phyloP scores from a whole-genome alignment of 2,888 invertebrate species.

The Megalurothrips usitatus region DNA sequence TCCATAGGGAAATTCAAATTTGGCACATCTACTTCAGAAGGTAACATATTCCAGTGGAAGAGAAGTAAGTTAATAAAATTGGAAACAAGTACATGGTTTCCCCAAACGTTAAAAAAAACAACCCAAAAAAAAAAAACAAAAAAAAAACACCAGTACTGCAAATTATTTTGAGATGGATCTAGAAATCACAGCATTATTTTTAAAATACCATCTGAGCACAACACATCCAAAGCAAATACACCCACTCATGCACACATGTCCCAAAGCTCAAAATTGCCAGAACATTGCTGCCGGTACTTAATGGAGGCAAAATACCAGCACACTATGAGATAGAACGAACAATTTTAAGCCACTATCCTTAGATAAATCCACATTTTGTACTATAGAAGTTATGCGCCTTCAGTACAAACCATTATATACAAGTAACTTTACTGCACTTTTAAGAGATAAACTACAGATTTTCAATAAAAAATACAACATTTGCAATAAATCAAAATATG shows the following conservation, averaged over 20 bases:
- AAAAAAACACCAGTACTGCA: too few species aligned
- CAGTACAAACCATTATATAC: background rate
- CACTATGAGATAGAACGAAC: background rate
- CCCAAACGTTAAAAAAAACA: too few species aligned
- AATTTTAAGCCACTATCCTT: background rate
- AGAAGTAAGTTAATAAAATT: too few species aligned
- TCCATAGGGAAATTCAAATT: background rate
- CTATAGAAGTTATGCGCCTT: background rate
- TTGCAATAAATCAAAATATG: constrained; percentile 11
- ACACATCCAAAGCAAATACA: background rate
- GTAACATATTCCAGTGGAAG: too few species aligned
- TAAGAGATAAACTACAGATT: constrained; percentile 9
- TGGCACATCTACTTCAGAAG: constrained; percentile 8
- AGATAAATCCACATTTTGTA: background rate
- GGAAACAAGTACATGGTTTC: too few species aligned
- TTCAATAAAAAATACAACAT: constrained; percentile 3
- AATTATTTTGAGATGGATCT: background rate
- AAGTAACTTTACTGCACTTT: background rate
- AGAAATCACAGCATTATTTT: background rate
- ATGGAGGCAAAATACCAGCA: background rate
- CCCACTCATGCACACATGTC: background rate
- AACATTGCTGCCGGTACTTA: too few species aligned
- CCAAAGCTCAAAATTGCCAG: background rate
- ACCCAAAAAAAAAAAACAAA: too few species aligned
- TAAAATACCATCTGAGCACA: background rate